Evolutionary conservation across 2,888 invertebrate species (phyloP).

Genomic region (Lasioglossum zephyrum): DNA sequence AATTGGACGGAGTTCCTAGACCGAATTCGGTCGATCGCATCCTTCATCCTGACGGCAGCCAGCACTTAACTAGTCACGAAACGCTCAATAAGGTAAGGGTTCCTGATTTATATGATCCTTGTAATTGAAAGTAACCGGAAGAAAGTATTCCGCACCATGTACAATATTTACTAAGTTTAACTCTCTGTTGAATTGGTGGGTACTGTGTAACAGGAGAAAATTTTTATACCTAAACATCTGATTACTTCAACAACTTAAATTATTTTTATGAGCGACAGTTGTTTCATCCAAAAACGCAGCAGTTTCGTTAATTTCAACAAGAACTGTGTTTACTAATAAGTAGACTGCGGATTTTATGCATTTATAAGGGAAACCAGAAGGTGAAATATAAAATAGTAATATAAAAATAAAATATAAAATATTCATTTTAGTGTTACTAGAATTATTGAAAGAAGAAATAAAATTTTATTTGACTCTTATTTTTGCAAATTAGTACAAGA

Average conservation of each 20-base stretch:
- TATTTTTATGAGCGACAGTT: neutral
- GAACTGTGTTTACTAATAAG: too few species aligned
- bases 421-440: too few species aligned
- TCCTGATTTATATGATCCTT: neutral
- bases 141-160: neutral
- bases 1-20: slow-evolving; percentile 81
- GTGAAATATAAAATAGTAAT: too few species aligned
- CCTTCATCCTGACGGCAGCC: slow-evolving; percentile 76
- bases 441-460: too few species aligned
- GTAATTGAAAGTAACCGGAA: neutral
- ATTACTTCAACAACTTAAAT: neutral
- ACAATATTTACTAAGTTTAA: neutral
- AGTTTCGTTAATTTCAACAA: too few species aligned
- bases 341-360: too few species aligned
- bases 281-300: too few species aligned
- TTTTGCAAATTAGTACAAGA: too few species aligned
- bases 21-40: slow-evolving; percentile 85
- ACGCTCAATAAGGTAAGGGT: slow-evolving; percentile 79
- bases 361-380: too few species aligned
- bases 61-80: slow-evolving; percentile 77
- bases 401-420: too few species aligned
- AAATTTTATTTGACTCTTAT: too few species aligned
- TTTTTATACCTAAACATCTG: neutral
- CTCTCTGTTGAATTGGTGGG: neutral
- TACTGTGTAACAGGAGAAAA: neutral